phyloP scores from a whole-genome alignment of 2,888 invertebrate genomes.

The Oscheius sp. region DNA sequence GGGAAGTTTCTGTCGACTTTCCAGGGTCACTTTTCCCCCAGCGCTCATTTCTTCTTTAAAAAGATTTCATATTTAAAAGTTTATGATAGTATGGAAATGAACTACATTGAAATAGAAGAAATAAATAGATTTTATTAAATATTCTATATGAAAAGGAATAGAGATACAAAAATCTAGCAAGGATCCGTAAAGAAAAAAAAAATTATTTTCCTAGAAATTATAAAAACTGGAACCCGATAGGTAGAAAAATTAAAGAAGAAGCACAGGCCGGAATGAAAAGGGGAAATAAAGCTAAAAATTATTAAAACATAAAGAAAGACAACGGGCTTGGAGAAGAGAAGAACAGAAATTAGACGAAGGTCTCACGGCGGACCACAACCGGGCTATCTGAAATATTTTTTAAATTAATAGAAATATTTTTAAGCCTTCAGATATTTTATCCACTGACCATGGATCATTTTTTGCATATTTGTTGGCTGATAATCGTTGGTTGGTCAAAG shows the following conservation, averaged over 20 bases:
- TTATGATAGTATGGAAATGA: background rate
- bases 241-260: conserved; percentile 11
- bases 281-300: background rate
- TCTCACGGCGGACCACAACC: conserved; percentile 27
- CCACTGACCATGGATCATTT: too few species aligned
- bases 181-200: conserved; percentile 11
- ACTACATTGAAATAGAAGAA: conserved; percentile 1
- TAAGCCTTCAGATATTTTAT: too few species aligned
- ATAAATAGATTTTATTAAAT: conserved; percentile 13
- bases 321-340: background rate
- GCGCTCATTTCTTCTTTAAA: conserved; percentile 2
- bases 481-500: too few species aligned
- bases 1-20: conserved; percentile 25
- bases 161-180: too few species aligned
- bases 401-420: too few species aligned
- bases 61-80: background rate
- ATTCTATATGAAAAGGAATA: too few species aligned
- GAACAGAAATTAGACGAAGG: conserved; percentile 14
- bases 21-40: conserved; percentile 21
- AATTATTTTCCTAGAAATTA: conserved; percentile 4
- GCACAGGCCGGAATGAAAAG: background rate
- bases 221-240: conserved; percentile 8
- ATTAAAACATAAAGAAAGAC: conserved; percentile 10
- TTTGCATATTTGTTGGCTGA: too few species aligned
- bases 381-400: conserved; percentile 15